These are phyloP conservation scores for Phylloscopus whistleri DNA, from an alignment of 2,113 vertebrate genomes.

Conservation along the genomic window DNA sequence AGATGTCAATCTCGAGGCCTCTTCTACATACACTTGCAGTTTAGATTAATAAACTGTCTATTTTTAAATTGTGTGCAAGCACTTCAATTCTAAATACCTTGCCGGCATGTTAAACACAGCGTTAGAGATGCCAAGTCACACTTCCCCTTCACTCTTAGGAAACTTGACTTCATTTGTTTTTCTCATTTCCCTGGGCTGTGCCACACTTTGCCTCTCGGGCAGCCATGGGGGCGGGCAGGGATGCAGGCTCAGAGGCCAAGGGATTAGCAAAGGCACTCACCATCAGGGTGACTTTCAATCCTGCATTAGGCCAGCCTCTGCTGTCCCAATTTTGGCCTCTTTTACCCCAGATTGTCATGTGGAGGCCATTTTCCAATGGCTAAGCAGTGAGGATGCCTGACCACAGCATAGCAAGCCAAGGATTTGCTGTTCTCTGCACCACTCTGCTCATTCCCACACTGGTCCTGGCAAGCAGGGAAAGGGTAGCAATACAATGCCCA, in stretches of 20 bases:
- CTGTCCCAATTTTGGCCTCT: neutral
- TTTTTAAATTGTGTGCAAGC: constrained; percentile 79
- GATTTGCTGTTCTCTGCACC: neutral
- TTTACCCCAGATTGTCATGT: neutral
- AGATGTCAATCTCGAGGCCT: constrained; percentile 77
- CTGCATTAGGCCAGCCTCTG: neutral
- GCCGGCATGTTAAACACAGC: constrained; percentile 80
- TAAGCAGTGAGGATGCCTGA: fast-evolving
- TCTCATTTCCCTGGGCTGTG: constrained; percentile 38
- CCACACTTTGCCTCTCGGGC: neutral
- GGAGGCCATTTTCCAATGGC: neutral
- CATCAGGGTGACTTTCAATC: neutral
- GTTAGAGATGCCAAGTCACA: constrained; percentile 81
- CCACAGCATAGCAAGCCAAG: neutral
- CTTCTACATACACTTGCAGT: constrained; percentile 78
- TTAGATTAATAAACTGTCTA: constrained; percentile 84
- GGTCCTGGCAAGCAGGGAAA: neutral
- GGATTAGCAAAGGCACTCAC: neutral
- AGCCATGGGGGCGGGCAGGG: neutral
- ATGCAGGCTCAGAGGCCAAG: neutral
- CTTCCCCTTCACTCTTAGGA: constrained; percentile 46
- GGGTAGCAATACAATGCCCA: fast-evolving
- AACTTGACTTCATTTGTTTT: constrained; percentile 65
- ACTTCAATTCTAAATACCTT: constrained; percentile 80
- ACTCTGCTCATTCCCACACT: fast-evolving